A percentile compares a stretch with the other conserved stretches of the same genome.
phyloP scores from a whole-genome alignment of 2,797 vertebrate genomes.

The Eulemur rubriventer region DNA sequence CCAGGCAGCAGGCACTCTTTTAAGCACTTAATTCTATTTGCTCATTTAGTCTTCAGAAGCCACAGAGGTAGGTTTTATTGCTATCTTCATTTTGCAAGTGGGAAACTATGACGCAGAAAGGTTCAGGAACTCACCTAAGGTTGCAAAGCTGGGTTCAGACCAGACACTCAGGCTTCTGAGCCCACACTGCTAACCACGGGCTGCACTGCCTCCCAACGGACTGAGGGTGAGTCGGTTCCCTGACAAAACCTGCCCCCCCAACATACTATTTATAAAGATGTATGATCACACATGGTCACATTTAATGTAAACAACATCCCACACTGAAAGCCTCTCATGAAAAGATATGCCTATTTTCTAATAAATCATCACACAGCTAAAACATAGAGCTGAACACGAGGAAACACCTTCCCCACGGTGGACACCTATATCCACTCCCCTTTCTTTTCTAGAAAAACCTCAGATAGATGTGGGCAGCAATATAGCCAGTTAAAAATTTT shows the following conservation, averaged over 20 bases:
- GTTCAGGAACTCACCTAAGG: neutral
- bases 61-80: neutral
- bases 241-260: neutral
- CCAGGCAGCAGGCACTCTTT: neutral
- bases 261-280: neutral
- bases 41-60: neutral
- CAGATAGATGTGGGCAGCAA: neutral
- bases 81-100: neutral
- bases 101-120: neutral
- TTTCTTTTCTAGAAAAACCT: neutral
- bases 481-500: neutral
- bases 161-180: neutral
- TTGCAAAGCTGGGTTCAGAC: neutral
- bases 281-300: neutral
- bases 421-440: too few species aligned
- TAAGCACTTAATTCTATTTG: neutral
- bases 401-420: neutral
- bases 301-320: neutral
- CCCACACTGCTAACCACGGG: neutral
- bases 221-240: neutral
- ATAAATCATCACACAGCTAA: neutral
- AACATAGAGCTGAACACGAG: neutral
- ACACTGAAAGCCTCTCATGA: neutral
- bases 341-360: neutral
- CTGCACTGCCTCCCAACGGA: conserved; percentile 37